Evolutionary conservation across 1,140 invertebrate genomes (phyloP).

Genomic region (Dreissena rostriformis): DNA sequence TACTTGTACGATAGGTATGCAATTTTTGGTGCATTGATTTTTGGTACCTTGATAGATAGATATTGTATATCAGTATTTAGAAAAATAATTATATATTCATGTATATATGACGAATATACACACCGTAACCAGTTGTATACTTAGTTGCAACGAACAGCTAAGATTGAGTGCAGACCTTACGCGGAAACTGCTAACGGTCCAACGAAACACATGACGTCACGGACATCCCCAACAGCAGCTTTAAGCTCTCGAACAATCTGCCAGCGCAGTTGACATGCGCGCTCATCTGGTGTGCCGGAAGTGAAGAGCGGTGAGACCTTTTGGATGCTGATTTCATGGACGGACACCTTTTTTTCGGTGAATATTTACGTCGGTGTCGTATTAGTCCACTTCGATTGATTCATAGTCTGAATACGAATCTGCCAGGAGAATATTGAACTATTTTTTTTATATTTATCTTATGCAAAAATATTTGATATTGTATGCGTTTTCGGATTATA

Average conservation of each 20-base stretch:
- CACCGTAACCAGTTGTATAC: too few relatives aligned
- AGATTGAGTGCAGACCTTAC: slow-evolving; percentile 54
- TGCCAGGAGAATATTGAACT: neutral
- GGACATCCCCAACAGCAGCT: slow-evolving; percentile 55
- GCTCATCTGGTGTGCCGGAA: too few relatives aligned
- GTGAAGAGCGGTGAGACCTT: neutral
- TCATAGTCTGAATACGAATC: slow-evolving; percentile 36
- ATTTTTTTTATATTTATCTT: too few relatives aligned
- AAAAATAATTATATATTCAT: too few relatives aligned
- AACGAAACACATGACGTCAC: slow-evolving; percentile 60
- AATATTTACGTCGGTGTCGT: slow-evolving; percentile 13
- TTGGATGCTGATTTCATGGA: neutral
- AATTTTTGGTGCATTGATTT: too few relatives aligned
- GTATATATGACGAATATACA: too few relatives aligned
- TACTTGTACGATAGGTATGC: neutral
- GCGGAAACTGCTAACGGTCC: slow-evolving; percentile 48
- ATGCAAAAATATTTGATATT: too few relatives aligned
- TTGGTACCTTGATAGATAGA: too few relatives aligned
- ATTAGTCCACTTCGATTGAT: too few relatives aligned
- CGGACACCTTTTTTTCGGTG: neutral
- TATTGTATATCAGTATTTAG: neutral
- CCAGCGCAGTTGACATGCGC: slow-evolving; percentile 41
- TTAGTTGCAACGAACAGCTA: too few relatives aligned
- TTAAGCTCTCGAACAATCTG: slow-evolving; percentile 41
- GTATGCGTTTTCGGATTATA: too few relatives aligned